Percentiles rank a stretch among this genome's conserved stretches.
Conservation (phyloP, 2,888 invertebrate species). For the Calephelis perditalis region DNA sequence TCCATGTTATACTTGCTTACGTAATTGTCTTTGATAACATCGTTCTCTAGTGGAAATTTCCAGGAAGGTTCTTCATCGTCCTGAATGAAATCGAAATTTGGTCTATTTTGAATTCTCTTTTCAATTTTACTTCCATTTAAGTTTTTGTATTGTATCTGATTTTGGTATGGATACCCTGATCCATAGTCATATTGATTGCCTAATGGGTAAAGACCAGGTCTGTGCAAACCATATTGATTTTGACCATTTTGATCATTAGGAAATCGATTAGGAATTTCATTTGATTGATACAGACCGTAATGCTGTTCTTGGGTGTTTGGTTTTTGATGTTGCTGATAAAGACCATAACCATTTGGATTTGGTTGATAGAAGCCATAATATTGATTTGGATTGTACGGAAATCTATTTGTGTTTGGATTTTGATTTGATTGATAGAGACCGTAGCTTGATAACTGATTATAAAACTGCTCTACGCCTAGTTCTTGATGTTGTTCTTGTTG, state of each 20-base stretch:
- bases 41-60: constrained; percentile 45
- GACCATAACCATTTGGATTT: constrained; percentile 30
- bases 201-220: neutral
- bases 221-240: constrained; percentile 22
- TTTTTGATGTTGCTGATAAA: constrained; percentile 28
- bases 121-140: constrained; percentile 37
- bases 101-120: constrained; percentile 57
- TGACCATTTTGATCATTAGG: constrained; percentile 5
- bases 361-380: constrained; percentile 29
- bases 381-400: constrained; percentile 19
- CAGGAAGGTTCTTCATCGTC: constrained; percentile 40
- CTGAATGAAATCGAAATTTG: constrained; percentile 26
- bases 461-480: constrained; percentile 54
- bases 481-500: constrained; percentile 37
- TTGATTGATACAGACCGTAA: constrained; percentile 28
- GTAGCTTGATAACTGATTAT: constrained; percentile 46
- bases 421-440: constrained; percentile 30
- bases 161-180: constrained; percentile 35
- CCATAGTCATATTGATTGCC: constrained; percentile 37
- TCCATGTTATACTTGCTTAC: constrained; percentile 21
- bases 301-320: constrained; percentile 24
- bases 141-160: neutral
- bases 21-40: constrained; percentile 13
- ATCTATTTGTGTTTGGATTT: neutral
- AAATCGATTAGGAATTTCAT: constrained; percentile 22